Evolutionary conservation across 2,797 vertebrate genomes (phyloP), one percentile per base, ranked within the genome.

Genomic region (Channallabes apus): DNA sequence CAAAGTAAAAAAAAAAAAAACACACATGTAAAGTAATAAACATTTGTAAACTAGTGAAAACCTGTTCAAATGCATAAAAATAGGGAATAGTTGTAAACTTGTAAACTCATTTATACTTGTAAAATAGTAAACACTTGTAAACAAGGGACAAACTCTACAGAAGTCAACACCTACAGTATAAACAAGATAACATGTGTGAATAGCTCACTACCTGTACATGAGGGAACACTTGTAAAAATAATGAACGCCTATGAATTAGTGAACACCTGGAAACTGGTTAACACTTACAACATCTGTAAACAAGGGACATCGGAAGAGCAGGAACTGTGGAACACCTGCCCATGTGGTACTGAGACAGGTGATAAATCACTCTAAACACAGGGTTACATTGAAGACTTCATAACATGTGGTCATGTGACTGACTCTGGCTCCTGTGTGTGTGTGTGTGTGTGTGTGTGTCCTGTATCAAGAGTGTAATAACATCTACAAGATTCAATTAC

Each of bases 381-480:
- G 27, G 18, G 3, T 32, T 18, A 58, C 9, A 14, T 8, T 76
- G 17, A 58, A 11, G 54, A 58, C 17, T 32, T 32, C 18, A 56
- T 56, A 29, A 56, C 17, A 38, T 24, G 22, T 32, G 56, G 56
- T 78, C 56, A 59, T 24, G 56, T 59, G 75, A 59, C 29, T 61
- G 20, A 59, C 20, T 76, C 7, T 58, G 54, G 20, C 51, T 58
- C 73, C 29, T 20, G 3, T 56, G 15, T 75, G 72, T 29, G 41
- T 27, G 64, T 69, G 83, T 84, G 51, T 59, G 73, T 69, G 56
- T 58, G 62, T 67, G 24, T 58, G 7, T 51, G 38, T 79, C 51
- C 64, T 61, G 78, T 38, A 72, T 32, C 82, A 84, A 58, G 77
- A 72, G 77, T 85, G 84, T 73, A 85, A 85, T 81, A 85, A 81